Conservation (phyloP, 1,140 invertebrate species). For the Ruditapes philippinarum region DNA sequence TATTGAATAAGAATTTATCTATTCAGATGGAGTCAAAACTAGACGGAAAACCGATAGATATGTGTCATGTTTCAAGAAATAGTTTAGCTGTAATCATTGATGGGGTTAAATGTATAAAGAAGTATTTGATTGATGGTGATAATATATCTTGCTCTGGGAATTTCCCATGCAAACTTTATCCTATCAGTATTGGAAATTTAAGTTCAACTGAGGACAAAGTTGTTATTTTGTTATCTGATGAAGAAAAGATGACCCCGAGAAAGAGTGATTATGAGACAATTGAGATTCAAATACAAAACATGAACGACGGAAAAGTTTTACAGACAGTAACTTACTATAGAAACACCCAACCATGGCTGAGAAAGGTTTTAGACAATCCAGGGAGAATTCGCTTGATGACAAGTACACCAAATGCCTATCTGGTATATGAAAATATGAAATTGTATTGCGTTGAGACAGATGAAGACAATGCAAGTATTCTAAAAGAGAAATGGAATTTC, state of each 20-base stretch:
- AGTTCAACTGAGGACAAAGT: not conserved
- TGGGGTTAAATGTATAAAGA: not conserved
- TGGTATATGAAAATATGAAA: not conserved
- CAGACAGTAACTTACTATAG: not conserved
- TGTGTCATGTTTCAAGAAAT: not conserved
- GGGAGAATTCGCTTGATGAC: not conserved
- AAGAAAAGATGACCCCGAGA: not conserved
- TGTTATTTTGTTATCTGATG: not conserved
- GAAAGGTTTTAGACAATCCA: not conserved
- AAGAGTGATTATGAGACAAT: not conserved
- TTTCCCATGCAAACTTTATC: not conserved
- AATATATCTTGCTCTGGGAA: not conserved
- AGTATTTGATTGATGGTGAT: not conserved
- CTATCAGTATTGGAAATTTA: not conserved
- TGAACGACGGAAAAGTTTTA: not conserved
- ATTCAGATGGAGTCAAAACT: not conserved
- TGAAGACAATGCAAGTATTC: not conserved
- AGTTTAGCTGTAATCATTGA: not conserved
- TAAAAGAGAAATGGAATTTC: not conserved
- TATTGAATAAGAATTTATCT: not conserved
- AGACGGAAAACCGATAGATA: not conserved
- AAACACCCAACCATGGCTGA: too few relatives aligned
- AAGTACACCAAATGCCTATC: not conserved
- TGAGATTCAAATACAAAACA: not conserved
- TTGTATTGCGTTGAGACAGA: not conserved